These are phyloP conservation scores for Plebejus melissa DNA, from an alignment of 2,888 invertebrate species.

Conservation along the genomic window DNA sequence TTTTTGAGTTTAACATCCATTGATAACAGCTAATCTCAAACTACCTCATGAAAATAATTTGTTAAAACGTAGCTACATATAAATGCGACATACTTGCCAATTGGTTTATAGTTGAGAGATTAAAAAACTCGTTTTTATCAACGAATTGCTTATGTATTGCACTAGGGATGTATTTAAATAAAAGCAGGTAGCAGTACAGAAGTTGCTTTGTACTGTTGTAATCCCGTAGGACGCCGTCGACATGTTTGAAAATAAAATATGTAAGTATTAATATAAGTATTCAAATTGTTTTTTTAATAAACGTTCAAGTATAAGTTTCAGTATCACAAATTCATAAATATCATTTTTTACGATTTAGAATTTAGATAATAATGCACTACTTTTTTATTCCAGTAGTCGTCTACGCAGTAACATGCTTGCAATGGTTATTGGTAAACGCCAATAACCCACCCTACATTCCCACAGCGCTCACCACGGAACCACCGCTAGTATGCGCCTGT, in stretches of 20 bases:
- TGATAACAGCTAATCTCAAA: neutral
- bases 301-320: neutral
- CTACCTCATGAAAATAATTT: neutral
- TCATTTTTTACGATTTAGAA: neutral
- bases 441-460: neutral
- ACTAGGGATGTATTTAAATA: conserved; percentile 9
- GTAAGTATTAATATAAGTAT: neutral
- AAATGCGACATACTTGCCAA: neutral
- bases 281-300: neutral
- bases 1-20: neutral
- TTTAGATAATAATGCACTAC: neutral
- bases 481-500: conserved; percentile 38
- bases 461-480: neutral
- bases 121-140: conserved; percentile 14
- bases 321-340: neutral
- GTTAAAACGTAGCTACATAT: neutral
- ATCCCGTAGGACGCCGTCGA: neutral
- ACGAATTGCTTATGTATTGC: conserved; percentile 1
- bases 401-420: neutral
- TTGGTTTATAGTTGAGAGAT: neutral
- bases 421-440: neutral
- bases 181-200: neutral
- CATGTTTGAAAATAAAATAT: neutral
- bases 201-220: neutral
- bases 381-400: conserved; percentile 10